phyloP scores from a whole-genome alignment of 1,140 invertebrate species.

The Hyposmocoma kahamanoa region DNA sequence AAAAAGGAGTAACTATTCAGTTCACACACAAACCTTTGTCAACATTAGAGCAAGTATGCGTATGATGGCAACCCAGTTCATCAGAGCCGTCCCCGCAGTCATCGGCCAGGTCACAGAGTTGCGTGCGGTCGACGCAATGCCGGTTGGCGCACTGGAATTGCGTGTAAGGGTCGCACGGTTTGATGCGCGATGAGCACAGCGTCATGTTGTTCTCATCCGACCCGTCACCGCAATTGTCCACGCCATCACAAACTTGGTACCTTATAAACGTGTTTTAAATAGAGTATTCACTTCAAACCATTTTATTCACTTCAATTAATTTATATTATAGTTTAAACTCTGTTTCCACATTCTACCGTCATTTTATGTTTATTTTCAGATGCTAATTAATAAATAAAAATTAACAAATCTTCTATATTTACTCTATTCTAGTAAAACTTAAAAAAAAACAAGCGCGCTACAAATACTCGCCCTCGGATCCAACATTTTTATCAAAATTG shows the following conservation, averaged over 20 bases:
- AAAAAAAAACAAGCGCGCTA: no score
- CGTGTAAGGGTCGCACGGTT: conserved; percentile 81
- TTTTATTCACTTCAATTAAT: background rate
- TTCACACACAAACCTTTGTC: conserved; percentile 71
- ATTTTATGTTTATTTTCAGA: no score
- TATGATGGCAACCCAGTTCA: conserved; percentile 91
- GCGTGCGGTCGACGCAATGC: conserved; percentile 86
- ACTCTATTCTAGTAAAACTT: no score
- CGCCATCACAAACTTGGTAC: conserved; percentile 83
- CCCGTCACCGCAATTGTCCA: conserved; percentile 94
- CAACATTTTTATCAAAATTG: no score
- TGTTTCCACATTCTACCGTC: no score
- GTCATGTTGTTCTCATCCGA: conserved; percentile 96
- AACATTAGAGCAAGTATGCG: conserved; percentile 80
- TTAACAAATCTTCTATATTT: no score
- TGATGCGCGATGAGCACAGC: conserved; percentile 81
- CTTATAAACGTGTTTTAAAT: conserved; percentile 27
- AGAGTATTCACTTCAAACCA: background rate
- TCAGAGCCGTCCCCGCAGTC: conserved; percentile 91
- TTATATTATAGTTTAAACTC: no score
- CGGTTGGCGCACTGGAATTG: conserved; percentile 95
- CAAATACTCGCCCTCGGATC: no score
- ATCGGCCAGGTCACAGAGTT: conserved; percentile 89
- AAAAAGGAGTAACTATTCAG: background rate
- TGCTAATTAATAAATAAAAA: no score